phyloP scores from a whole-genome alignment of 2,888 invertebrate species.

The Epirrhoe tristata region DNA sequence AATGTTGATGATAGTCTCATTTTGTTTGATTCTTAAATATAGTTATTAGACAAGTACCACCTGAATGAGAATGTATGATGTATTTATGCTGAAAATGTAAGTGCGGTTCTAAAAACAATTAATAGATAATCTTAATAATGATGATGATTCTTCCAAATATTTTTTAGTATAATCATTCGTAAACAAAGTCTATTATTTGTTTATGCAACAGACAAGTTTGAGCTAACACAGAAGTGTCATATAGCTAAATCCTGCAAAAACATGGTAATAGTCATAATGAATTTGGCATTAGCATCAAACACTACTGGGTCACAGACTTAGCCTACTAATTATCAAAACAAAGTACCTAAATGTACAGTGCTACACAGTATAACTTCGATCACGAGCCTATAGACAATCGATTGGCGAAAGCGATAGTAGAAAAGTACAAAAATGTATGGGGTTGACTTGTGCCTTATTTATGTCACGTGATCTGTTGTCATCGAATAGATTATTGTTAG shows the following conservation, averaged over 20 bases:
- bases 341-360: conserved; percentile 35
- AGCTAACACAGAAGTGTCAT: not conserved
- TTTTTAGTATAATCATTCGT: not conserved
- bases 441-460: too few species aligned
- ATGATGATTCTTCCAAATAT: not conserved
- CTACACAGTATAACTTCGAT: conserved; percentile 14
- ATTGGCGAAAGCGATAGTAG: too few species aligned
- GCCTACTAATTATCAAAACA: conserved; percentile 50
- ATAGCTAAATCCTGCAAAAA: not conserved
- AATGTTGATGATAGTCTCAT: not conserved
- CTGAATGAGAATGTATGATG: too few species aligned
- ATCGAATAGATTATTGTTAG: too few species aligned
- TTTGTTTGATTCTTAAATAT: not conserved
- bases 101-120: too few species aligned
- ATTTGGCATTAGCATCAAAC: conserved; percentile 40
- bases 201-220: not conserved
- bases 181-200: not conserved
- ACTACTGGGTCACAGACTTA: conserved; percentile 27
- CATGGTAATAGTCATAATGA: conserved; percentile 34
- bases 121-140: not conserved
- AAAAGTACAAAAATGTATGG: too few species aligned
- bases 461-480: too few species aligned
- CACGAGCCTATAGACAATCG: too few species aligned
- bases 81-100: too few species aligned
- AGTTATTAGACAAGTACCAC: too few species aligned